Base-by-base conservation (phyloP, 2,797 vertebrate species). In the Chelon auratus region DNA sequence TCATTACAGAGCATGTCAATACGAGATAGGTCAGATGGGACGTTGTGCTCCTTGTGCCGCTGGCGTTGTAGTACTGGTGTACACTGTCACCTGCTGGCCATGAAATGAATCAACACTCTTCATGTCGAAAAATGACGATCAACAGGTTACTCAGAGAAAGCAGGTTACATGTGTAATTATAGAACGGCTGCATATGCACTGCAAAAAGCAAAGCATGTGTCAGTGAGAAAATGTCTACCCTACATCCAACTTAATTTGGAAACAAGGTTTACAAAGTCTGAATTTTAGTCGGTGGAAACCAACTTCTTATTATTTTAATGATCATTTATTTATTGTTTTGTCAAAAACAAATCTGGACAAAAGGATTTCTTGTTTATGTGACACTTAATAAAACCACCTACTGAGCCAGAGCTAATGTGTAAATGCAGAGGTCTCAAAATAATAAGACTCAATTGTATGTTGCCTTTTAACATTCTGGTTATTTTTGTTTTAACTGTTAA, bases 31-130 rank as follows among this genome's bases (percentile, higher is more conserved):
- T 71, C 75, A 63, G 71, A 54, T 67, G 40, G 14, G 48, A 37
- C 50, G 51, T 51, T 10, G 37, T n/a, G 11, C n/a, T 63, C 12
- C 20, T 64, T 36, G 36, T 47, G 14, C 10, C 1, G 11, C 22
- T 47, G 14, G 30, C 18, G 47, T 39, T 40, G 9, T 47, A 64
- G 26, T 36, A 14, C 51, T 12, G 6, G 62, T 55, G 12, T 11
- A 78, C 54, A 86, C 70, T 87, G 92, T 36, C 93, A 89, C 75
- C 93, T 93, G 78, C 82, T 93, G 94, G 90, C 11, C 78, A 84
- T 9, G 4, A 2, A 37, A 12, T 45, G 40, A 24, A 75, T 0
- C 10, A 68, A 67, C 75, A 76, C 1, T 50, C 4, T 20, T 20
- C 18, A 22, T 22, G 12, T 11, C 12, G 18, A 18, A 13, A 47